phyloP scores from a whole-genome alignment of 2,888 invertebrate species.

The Pristionchus entomophagus region DNA sequence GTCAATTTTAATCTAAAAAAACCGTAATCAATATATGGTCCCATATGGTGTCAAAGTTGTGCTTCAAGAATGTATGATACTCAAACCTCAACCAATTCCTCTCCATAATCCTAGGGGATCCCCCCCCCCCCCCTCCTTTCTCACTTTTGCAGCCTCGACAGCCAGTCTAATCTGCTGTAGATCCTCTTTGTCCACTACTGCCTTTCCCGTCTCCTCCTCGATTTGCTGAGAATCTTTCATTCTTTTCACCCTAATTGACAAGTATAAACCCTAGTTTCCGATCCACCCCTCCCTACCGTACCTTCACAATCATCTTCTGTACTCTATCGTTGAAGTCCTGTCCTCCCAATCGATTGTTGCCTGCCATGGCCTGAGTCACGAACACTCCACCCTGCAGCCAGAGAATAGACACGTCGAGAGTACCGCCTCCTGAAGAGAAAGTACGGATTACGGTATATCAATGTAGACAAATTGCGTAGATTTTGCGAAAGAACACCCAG shows the following conservation, averaged over 20 bases:
- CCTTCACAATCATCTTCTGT: slow-evolving; percentile 74
- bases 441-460: too few species aligned
- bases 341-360: slow-evolving; percentile 79
- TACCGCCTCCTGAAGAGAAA: slow-evolving; percentile 70
- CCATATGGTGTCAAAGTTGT: too few species aligned
- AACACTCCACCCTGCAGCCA: slow-evolving; percentile 79
- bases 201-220: slow-evolving; percentile 68
- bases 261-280: too few species aligned
- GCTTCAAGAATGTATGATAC: too few species aligned
- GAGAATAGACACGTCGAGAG: slow-evolving; percentile 79
- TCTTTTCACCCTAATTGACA: neutral
- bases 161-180: slow-evolving; percentile 77
- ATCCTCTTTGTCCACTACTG: slow-evolving; percentile 77
- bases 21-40: too few species aligned
- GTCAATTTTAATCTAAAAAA: too few species aligned
- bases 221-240: slow-evolving; percentile 62
- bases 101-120: neutral
- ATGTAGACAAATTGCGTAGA: too few species aligned
- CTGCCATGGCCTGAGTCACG: slow-evolving; percentile 79
- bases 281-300: slow-evolving; percentile 37
- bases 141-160: slow-evolving; percentile 77
- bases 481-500: too few species aligned
- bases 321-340: slow-evolving; percentile 79
- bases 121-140: neutral
- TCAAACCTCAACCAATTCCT: slow-evolving; percentile 27